Evolutionary conservation across 2,113 vertebrate species (phyloP), one percentile per base, ranked within the genome.

Genomic region (Malurus melanocephalus): DNA sequence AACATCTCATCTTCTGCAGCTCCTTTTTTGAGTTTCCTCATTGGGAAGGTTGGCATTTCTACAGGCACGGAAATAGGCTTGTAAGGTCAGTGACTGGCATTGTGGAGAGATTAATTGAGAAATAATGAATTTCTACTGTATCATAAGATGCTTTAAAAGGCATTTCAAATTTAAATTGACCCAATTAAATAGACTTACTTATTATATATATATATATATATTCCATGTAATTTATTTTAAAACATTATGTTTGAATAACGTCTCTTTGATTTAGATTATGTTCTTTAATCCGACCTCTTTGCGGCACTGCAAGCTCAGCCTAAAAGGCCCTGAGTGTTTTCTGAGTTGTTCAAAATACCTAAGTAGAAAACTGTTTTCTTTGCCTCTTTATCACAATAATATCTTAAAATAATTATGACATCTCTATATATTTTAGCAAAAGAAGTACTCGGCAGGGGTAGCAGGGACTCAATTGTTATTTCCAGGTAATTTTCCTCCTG

Each of bases 331-430:
- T 43, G 14, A 33, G 5, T 40, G 13, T 49, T 91, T 86, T 77
- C 30, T 20, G 11, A 67, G 20, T 59, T 43, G 28, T 45, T 85
- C 55, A 38, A 59, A 72, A 53, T 10, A 45, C 30, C 28, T 32
- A 72, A 87, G 30, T 21, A 83, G 45, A 87, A 92, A 81, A 55
- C 26, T 20, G 13, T 71, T 92, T 89, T 62, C 61, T 81, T 92
- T 85, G 48, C 52, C 60, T 80, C 90, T 74, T 95, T 93, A 85
- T 94, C 90, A 85, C 48, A 92, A 62, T 69, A 73, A 20, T 24
- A 77, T 91, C 91, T 94, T 94, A 28, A 82, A 91, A 95, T 93
- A 88, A 74, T 80, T 84, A 93, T 87, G 81, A 77, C 60, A 67
- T 69, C 38, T 81, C 64, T 90, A 82, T 87, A 78, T 48, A 88